Conservation (phyloP, 2,113 vertebrate genomes). For the Oreochromis spilurus region DNA sequence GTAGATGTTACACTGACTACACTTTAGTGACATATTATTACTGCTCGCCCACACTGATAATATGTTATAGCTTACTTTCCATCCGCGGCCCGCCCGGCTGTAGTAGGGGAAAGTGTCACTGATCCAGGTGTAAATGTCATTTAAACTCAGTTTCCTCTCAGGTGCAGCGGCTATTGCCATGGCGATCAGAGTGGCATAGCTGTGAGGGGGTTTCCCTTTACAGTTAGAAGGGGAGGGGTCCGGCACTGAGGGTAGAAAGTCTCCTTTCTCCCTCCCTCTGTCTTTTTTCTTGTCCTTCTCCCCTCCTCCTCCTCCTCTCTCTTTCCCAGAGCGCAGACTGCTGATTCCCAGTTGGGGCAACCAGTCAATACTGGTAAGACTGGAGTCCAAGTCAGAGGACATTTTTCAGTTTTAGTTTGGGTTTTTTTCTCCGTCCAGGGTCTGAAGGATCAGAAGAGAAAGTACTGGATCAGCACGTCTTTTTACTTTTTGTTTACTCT, state of each 20-base stretch:
- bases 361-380: slow-evolving; percentile 98
- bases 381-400: slow-evolving; percentile 93
- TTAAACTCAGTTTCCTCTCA: slow-evolving; percentile 90
- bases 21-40: background rate
- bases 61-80: slow-evolving; percentile 79
- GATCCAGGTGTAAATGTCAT: slow-evolving; percentile 98
- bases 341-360: slow-evolving; percentile 85
- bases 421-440: background rate
- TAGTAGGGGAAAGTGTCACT: slow-evolving; percentile 94
- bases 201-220: slow-evolving; percentile 95
- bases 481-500: background rate
- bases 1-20: background rate
- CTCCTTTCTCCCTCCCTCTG: slow-evolving; percentile 73
- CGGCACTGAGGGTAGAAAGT: slow-evolving; percentile 50
- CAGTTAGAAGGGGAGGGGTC: slow-evolving; percentile 73
- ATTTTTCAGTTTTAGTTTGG: slow-evolving; percentile 58
- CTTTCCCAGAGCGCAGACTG: slow-evolving; percentile 86
- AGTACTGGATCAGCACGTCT: background rate
- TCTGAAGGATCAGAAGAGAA: slow-evolving; percentile 3
- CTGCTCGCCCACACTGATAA: background rate
- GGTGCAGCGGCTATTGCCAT: slow-evolving; percentile 92
- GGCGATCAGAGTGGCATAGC: slow-evolving; percentile 94
- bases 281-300: slow-evolving; percentile 79
- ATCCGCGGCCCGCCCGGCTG: slow-evolving; percentile 88
- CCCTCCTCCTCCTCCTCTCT: slow-evolving; percentile 78